These are phyloP conservation scores for Gibbula magus DNA, from an alignment of 2,888 invertebrate genomes.

Conservation along the genomic window DNA sequence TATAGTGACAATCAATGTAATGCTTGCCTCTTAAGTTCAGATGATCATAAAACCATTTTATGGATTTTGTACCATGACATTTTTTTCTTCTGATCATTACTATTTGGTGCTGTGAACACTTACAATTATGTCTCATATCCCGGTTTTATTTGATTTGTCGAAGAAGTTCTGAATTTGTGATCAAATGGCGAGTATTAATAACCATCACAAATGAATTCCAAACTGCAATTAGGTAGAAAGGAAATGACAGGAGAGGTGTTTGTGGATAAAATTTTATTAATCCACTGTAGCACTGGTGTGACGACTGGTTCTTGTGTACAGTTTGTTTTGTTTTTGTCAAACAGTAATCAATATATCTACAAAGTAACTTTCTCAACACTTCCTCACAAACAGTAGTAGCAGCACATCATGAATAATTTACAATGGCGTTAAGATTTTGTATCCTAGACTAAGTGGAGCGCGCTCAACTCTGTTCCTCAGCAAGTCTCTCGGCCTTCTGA, in stretches of 20 bases:
- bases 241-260: neutral
- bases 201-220: no score
- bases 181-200: no score
- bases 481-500: constrained; percentile 87
- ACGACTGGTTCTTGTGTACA: constrained; percentile 12
- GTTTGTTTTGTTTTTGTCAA: constrained; percentile 10
- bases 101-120: no score
- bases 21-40: no score
- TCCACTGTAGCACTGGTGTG: neutral
- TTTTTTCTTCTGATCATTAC: no score
- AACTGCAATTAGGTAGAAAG: no score
- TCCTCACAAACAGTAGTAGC: constrained; percentile 14
- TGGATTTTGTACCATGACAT: no score
- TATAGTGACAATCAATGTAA: no score
- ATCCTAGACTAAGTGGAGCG: neutral
- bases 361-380: constrained; percentile 13
- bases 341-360: constrained; percentile 12
- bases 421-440: neutral
- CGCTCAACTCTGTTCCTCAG: constrained; percentile 73
- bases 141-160: no score
- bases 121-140: no score
- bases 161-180: no score
- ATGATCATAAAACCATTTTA: no score
- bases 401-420: constrained; percentile 19
- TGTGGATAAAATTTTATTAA: constrained; percentile 12